These are phyloP conservation scores for Ctenosaura bakeri DNA, from an alignment of 2,797 vertebrate species.

Conservation along the genomic window DNA sequence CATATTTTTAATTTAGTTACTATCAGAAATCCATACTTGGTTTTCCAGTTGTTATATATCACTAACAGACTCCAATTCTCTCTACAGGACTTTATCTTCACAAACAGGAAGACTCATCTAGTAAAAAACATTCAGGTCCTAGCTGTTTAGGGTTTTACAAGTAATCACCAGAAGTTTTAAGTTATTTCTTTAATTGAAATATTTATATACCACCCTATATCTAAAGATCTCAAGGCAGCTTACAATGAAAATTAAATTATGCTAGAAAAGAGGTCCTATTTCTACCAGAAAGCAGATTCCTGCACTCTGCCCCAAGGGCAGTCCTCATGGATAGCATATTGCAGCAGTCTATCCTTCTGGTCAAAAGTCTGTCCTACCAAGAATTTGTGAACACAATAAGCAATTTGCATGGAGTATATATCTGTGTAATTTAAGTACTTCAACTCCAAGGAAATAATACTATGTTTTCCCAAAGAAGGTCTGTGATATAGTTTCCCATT, in stretches of 20 bases:
- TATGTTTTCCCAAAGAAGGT: background rate
- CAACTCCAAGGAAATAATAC: background rate
- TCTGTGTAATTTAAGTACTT: background rate
- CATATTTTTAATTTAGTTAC: background rate
- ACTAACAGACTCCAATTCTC: background rate
- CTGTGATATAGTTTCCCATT: constrained; percentile 5
- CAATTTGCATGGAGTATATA: background rate
- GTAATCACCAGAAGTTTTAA: background rate
- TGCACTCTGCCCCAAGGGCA: background rate
- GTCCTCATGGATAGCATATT: background rate
- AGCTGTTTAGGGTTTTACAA: background rate
- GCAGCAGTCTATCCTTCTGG: background rate
- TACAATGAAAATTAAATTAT: background rate
- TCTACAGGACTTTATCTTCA: background rate
- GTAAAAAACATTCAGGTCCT: too few species aligned
- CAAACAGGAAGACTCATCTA: background rate
- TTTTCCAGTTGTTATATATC: background rate
- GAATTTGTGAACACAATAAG: background rate
- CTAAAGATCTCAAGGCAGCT: too few species aligned
- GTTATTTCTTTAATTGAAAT: too few species aligned
- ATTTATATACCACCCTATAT: too few species aligned
- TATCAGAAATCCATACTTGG: background rate
- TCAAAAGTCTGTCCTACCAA: background rate
- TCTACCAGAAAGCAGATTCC: background rate
- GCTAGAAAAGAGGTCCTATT: background rate